Base-by-base conservation (phyloP, 1,140 invertebrate species). In the Phymorhynchus buccinoides region DNA sequence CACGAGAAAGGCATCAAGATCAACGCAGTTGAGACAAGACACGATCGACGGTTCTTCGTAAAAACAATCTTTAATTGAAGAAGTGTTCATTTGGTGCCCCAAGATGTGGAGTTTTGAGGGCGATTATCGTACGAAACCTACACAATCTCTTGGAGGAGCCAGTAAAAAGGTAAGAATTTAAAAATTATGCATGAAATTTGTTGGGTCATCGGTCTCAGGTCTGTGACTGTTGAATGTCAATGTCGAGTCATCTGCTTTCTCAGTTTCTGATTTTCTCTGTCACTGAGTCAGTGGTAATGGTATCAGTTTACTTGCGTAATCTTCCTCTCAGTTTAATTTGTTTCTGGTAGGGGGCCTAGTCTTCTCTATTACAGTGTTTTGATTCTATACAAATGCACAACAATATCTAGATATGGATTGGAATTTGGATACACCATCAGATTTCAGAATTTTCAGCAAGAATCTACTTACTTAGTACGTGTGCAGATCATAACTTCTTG, bases 81-180 rank as follows among this genome's bases (percentile, higher is more conserved):
- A 27, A 39, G 14, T 27, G 16, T 22, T 18, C 35, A 44, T 30
- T n/a, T 78, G 22, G 41, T 52, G 30, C 77, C 4, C 52, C 75
- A 81, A 80, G 30, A 93, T 94, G 93, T 94, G 97, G 93, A 96
- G 96, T 91, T 99, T 99, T 93, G 97, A 99, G 91, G 98, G 98
- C 77, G 96, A 98, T 91, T 97, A 97, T 92, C 95, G 96, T 86
- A 95, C 96, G 75, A 96, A 95, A 92, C 98, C 98, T 0, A 95
- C 97, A 87, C 97, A 98, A 94, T 98, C 97, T 94, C 94, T 98
- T 88, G 95, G 97, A 75, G 98, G 98, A 68, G 96, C 96, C 7
- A 97, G 96, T 93, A 96, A 92, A 94, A 96, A 95, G 94, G 92
- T 92, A 89, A 87, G 56, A 14, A 7, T 66, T n/a, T 66, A 27